phyloP scores from a whole-genome alignment of 2,113 vertebrate genomes.

The Cranoglanis bouderius region DNA sequence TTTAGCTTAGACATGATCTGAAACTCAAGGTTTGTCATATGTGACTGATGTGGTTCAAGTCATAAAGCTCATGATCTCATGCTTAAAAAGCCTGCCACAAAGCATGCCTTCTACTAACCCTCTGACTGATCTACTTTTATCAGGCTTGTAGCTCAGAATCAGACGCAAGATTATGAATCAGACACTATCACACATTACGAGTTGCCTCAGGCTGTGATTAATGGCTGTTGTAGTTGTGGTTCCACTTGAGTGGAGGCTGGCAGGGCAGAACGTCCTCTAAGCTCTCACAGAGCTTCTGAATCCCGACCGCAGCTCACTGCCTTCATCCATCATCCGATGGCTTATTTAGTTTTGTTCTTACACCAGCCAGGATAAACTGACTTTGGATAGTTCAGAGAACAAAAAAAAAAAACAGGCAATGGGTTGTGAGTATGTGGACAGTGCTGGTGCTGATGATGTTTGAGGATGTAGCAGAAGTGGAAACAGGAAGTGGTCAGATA shows the following conservation, averaged over 20 bases:
- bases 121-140: not conserved
- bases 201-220: slow-evolving; percentile 39
- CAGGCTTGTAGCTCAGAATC: not conserved
- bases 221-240: slow-evolving; percentile 38
- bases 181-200: not conserved
- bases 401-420: not conserved
- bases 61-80: not conserved
- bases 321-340: slow-evolving; percentile 47
- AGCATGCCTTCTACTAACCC: not conserved
- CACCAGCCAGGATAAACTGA: slow-evolving; percentile 30
- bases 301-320: not conserved
- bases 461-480: not conserved
- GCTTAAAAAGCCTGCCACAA: not conserved
- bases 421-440: slow-evolving; percentile 11
- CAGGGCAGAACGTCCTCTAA: slow-evolving; percentile 42
- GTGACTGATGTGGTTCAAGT: not conserved
- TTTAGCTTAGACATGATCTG: not conserved
- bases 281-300: slow-evolving; percentile 24
- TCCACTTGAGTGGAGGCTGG: slow-evolving; percentile 38
- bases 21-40: not conserved
- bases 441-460: slow-evolving; percentile 1
- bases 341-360: slow-evolving; percentile 41
- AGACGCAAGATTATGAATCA: not conserved
- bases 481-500: not conserved
- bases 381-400: slow-evolving; percentile 27